Evolutionary conservation across 2,888 invertebrate genomes (phyloP).

Genomic region (Oegoconia quadripuncta): DNA sequence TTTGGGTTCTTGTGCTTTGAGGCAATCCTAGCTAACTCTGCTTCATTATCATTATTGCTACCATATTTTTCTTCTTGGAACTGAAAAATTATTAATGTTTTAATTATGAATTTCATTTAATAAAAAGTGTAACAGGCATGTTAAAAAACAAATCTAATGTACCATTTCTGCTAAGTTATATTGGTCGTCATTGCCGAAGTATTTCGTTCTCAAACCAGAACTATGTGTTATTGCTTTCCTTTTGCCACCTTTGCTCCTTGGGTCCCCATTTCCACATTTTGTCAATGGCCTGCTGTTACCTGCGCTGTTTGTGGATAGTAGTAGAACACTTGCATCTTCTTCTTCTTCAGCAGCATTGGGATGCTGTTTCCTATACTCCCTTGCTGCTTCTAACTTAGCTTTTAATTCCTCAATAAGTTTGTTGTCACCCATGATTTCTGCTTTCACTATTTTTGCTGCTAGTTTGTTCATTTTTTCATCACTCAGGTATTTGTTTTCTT

Average conservation of each 20-base stretch:
- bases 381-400: conserved; percentile 84
- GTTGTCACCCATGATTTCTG: conserved; percentile 93
- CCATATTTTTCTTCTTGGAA: conserved; percentile 90
- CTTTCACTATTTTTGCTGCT: conserved; percentile 94
- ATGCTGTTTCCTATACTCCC: conserved; percentile 71
- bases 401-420: conserved; percentile 85
- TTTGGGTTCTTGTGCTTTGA: conserved; percentile 82
- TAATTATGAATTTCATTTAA: conserved; percentile 2
- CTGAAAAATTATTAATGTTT: conserved; percentile 55
- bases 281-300: conserved; percentile 85
- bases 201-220: conserved; percentile 86
- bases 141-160: conserved; percentile 24
- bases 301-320: conserved; percentile 83
- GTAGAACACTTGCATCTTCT: conserved; percentile 78
- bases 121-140: background rate
- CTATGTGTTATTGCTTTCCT: conserved; percentile 85
- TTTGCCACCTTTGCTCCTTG: conserved; percentile 63
- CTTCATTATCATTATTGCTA: conserved; percentile 88
- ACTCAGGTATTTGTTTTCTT: conserved; percentile 69
- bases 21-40: conserved; percentile 86
- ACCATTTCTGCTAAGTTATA: conserved; percentile 92
- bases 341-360: conserved; percentile 45
- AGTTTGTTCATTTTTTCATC: conserved; percentile 94
- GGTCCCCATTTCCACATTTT: conserved; percentile 59
- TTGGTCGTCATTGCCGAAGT: conserved; percentile 94